phyloP scores from a whole-genome alignment of 1,140 invertebrate species.

The Goniozus legneri region DNA sequence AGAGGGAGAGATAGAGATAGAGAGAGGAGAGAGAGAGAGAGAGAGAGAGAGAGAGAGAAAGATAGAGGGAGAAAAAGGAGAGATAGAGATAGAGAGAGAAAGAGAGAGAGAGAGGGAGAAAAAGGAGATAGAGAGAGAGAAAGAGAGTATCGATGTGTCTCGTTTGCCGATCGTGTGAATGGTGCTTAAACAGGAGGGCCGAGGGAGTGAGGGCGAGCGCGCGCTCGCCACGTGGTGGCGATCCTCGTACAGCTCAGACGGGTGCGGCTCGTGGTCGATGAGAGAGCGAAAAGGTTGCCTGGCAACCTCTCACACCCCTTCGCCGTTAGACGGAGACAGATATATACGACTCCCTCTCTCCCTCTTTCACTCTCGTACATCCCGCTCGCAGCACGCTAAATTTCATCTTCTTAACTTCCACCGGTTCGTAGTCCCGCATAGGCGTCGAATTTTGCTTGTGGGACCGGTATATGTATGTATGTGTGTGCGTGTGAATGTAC shows the following conservation, averaged over 20 bases:
- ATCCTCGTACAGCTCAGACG: constrained; percentile 24
- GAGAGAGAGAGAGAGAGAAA: not conserved
- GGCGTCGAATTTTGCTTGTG: not conserved
- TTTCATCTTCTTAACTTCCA: constrained; percentile 30
- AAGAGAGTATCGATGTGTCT: not conserved
- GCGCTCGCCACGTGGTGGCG: constrained; percentile 2
- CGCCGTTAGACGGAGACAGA: not conserved
- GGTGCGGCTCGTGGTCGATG: constrained; percentile 34
- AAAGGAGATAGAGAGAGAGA: too few relatives aligned
- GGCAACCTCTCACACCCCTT: constrained; percentile 39
- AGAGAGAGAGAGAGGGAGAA: not conserved
- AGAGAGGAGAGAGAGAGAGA: not conserved
- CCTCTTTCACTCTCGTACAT: not conserved
- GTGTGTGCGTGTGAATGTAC: too few relatives aligned
- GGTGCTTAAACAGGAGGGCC: constrained; percentile 10
- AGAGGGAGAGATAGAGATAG: not conserved
- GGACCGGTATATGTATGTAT: too few relatives aligned
- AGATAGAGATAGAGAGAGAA: not conserved
- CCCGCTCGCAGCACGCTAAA: constrained; percentile 10
- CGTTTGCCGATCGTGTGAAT: constrained; percentile 10
- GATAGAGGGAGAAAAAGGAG: not conserved
- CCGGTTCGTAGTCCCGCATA: not conserved
- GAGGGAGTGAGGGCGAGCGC: not conserved
- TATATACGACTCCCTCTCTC: constrained; percentile 1
- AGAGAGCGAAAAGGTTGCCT: constrained; percentile 37